Evolutionary conservation across 2,888 invertebrate species (phyloP), one percentile per base, ranked within the genome.

Genomic region (Rugalucina vietnamica): DNA sequence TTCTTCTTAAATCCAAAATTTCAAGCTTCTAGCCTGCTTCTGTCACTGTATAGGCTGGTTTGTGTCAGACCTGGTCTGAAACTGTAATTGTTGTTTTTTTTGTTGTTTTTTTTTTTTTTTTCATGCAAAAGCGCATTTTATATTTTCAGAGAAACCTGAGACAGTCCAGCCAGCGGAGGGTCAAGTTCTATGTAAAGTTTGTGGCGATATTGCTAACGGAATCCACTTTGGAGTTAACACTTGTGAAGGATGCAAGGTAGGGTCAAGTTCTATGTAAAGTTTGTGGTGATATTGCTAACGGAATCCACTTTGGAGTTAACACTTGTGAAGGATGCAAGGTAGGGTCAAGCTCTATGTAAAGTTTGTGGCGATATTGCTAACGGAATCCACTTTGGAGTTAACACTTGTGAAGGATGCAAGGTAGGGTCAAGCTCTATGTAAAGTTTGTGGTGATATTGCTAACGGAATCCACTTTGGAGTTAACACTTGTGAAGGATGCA

Each of bases 281-380:
- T 24, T 94, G 94, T 84, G 91, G 91, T 8, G 94, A 94, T 85
- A 93, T 94, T 60, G 93, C 93, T 27, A 94, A 94, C 77, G 94
- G 94, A 12, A 91, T 93, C 27, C 94, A 94, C 79, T 94, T 94
- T 89, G 94, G 94, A 3, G 93, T 94, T 34, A 90, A 90, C 69
- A 94, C 93, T 8, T 94, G 94, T 84, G 93, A 94, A 85, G 94
- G 94, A n/a, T 94, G 94, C 85, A 94, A 94, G 93, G 92, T 92
- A 76, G 74, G 94, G 94, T 8, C 92, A 93, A 89, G 88, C 91
- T 43, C 80, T 94, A 81, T 94, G 94, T 90, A 90, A 91, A 83
- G 94, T 94, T 24, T 94, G 94, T 85, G 91, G 91, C 5, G 94
- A 94, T 86, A 93, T 94, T 60, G 94, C 94, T 27, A 94, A 94